Evolutionary conservation across 2,888 invertebrate genomes (phyloP).

Genomic region (Sinodicranocentrus sp.): DNA sequence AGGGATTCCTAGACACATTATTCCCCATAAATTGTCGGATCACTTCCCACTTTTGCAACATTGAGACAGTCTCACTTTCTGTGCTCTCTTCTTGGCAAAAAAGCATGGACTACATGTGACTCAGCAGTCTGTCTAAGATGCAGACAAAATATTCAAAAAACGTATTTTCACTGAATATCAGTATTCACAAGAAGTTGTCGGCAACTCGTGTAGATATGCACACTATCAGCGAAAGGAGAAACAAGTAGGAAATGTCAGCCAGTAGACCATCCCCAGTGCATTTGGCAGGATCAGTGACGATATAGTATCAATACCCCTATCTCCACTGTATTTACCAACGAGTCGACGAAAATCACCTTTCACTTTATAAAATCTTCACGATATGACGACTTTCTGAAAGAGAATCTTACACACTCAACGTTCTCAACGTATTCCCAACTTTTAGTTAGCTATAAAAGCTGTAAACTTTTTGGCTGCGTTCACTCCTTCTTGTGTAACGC

Average conservation of each 20-base stretch:
- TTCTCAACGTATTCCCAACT: not conserved
- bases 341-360: conserved; percentile 40
- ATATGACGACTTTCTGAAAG: conserved; percentile 8
- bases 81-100: not conserved
- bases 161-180: not conserved
- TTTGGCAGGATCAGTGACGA: conserved; percentile 30
- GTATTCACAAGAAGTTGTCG: not conserved
- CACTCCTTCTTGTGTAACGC: not conserved
- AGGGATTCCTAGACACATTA: conserved; percentile 30
- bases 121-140: not conserved
- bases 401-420: not conserved
- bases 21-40: conserved; percentile 4
- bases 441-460: too few relatives aligned
- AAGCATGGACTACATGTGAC: conserved; percentile 1
- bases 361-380: conserved; percentile 26
- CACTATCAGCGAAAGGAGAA: not conserved
- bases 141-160: conserved; percentile 20
- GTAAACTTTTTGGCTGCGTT: not conserved
- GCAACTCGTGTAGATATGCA: not conserved
- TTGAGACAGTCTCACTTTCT: not conserved
- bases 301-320: not conserved
- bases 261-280: conserved; percentile 18
- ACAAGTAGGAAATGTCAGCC: conserved; percentile 11
- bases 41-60: conserved; percentile 6
- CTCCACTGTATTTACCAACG: not conserved